Evolutionary conservation across 2,113 vertebrate genomes (phyloP).

Genomic region (Mus musculus): GRCm39 chr2:152425501-152426000

Average conservation of each 20-base stretch:
- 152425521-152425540: too few relatives aligned
- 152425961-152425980: background rate
- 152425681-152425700: too few relatives aligned
- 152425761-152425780: background rate
- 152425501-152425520: too few relatives aligned
- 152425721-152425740: background rate
- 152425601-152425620: too few relatives aligned
- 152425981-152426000: background rate
- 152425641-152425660: too few relatives aligned
- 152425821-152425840: background rate
- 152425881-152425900: background rate
- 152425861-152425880: too few relatives aligned
- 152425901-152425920: background rate
- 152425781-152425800: background rate
- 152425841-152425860: background rate
- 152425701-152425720: too few relatives aligned
- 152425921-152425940: background rate
- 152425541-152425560: too few relatives aligned
- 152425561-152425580: too few relatives aligned
- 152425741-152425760: background rate
- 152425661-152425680: too few relatives aligned
- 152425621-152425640: too few relatives aligned
- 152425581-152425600: too few relatives aligned
- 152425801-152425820: background rate
- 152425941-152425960: background rate